Base-by-base conservation (phyloP, 2,888 invertebrate species). In the Vannuccia rotundouncinata region DNA sequence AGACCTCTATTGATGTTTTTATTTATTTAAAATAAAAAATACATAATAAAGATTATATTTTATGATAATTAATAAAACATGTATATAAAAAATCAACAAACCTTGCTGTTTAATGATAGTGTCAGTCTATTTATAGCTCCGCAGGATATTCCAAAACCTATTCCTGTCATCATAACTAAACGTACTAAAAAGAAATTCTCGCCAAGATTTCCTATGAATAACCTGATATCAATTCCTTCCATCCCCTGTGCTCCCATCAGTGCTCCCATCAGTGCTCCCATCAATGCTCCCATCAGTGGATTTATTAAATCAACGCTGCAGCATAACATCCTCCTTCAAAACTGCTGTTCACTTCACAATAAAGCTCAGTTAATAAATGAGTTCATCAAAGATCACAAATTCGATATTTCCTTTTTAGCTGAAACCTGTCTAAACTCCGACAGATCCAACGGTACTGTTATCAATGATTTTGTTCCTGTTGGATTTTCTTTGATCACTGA, bases 161-260 rank as follows among this genome's bases (percentile, higher is more conserved):
- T 45, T 66, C 66, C 66, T 66, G 66, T 66, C 66, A 66, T 66
- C 66, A 66, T 66, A 66, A 66, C 66, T 66, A 66, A 66, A 66
- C 66, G 66, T 66, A 66, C 66, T 66, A 66, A 22, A 22, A 66
- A 66, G 66, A 66, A 66, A 66, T 66, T 66, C 66, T 66, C 66
- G 66, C 66, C 66, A 66, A 66, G 66, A 66, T 66, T 66, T 66
- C 66, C 66, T 66, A 66, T 66, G 66, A 66, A 66, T 66, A 66
- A 66, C 66, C 66, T 66, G 66, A 66, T 66, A 66, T 66, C 66
- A 66, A 66, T 66, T 66, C 66, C 66, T 66, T 66, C 66, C 66
- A 22, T 22, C 66, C 66, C 66, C 66, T 66, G 66, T 66, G 45
- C 45, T 45, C 45, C 45, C 45, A 45, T 45, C 45, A 45, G 45